Evolutionary conservation across 1,140 invertebrate genomes (phyloP).

Genomic region (Eurosta solidaginis): DNA sequence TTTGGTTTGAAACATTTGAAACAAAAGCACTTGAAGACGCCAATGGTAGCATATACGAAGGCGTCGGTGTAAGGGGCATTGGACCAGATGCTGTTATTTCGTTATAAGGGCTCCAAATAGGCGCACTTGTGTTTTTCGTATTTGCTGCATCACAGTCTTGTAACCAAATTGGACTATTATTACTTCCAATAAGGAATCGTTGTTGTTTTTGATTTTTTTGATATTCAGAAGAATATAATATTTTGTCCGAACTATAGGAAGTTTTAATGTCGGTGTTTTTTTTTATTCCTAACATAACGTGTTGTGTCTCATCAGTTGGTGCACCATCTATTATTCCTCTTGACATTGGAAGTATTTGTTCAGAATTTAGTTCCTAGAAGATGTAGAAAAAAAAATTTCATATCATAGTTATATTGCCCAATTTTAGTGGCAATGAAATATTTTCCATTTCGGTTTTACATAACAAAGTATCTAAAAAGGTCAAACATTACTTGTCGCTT

Average conservation of each 20-base stretch:
- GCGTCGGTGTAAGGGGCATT: conserved; percentile 63
- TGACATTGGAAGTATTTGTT: background rate
- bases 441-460: too few species aligned
- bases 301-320: background rate
- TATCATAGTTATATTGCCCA: background rate
- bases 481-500: too few species aligned
- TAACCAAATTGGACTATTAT: conserved; percentile 21
- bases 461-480: too few species aligned
- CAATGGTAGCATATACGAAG: conserved; percentile 50
- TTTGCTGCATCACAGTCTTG: conserved; percentile 38
- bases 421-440: too few species aligned
- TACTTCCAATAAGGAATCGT: background rate
- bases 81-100: conserved; percentile 54
- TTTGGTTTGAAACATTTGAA: conserved; percentile 36
- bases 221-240: background rate
- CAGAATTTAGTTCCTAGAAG: background rate
- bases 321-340: background rate
- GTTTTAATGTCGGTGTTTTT: background rate
- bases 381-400: background rate
- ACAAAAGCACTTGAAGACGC: conserved; percentile 44
- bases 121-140: conserved; percentile 17
- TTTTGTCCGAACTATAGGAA: background rate
- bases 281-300: background rate
- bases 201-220: background rate
- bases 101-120: conserved; percentile 56